phyloP scores from a whole-genome alignment of 2,888 invertebrate genomes.

The Cantharis lateralis region DNA sequence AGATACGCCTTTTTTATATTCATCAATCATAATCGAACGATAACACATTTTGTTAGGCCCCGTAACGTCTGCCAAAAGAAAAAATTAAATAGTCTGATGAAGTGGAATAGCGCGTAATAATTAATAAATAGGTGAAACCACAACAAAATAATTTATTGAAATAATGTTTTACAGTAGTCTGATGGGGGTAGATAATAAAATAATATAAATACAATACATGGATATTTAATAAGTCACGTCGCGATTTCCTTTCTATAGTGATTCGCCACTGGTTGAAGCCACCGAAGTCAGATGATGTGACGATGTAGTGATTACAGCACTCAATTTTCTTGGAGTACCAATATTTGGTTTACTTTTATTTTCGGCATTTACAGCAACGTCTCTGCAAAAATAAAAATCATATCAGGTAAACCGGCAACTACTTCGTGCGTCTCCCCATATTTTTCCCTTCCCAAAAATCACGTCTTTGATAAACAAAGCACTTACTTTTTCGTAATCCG shows the following conservation, averaged over 20 bases:
- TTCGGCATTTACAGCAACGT: background rate
- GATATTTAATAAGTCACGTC: background rate
- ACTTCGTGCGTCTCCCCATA: background rate
- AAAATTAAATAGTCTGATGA: background rate
- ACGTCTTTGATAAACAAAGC: background rate
- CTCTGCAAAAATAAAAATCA: background rate
- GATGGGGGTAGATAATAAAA: background rate
- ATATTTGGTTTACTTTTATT: background rate
- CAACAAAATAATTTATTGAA: background rate
- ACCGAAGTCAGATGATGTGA: background rate
- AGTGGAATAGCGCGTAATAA: background rate
- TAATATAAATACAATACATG: background rate
- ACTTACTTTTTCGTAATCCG: background rate
- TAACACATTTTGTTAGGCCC: background rate
- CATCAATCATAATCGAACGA: background rate
- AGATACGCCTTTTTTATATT: background rate
- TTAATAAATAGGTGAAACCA: background rate
- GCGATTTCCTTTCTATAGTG: background rate
- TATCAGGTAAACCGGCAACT: background rate
- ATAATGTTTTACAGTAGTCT: background rate
- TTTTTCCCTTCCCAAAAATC: background rate
- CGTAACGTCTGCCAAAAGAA: background rate
- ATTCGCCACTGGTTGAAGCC: background rate
- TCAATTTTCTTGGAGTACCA: background rate
- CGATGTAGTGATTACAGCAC: background rate